phyloP scores from a whole-genome alignment of 2,888 invertebrate species.

The Colostygia pectinataria region DNA sequence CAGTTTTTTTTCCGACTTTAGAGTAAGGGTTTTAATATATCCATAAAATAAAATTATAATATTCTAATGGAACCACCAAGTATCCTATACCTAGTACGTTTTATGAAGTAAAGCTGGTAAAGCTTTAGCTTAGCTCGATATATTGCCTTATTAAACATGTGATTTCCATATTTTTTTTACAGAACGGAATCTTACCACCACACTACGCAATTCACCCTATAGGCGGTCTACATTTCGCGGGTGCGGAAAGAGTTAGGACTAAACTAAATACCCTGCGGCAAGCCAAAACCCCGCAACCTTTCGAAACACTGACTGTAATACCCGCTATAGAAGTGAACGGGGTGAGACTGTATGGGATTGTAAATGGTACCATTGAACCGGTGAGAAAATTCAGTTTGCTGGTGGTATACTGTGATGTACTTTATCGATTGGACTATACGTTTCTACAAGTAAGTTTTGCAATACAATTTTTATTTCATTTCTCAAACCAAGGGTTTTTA shows the following conservation, averaged over 20 bases:
- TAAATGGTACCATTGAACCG: slow-evolving; percentile 22
- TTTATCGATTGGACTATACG: slow-evolving; percentile 86
- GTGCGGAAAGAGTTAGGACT: slow-evolving; percentile 67
- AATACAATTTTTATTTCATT: no score
- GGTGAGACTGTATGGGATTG: slow-evolving; percentile 5
- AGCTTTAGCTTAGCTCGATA: no score
- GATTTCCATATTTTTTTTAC: no score
- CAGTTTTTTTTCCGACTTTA: no score
- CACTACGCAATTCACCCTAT: slow-evolving; percentile 67
- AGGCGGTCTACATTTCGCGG: slow-evolving; percentile 69
- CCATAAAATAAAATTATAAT: no score
- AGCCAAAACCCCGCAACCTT: slow-evolving; percentile 30
- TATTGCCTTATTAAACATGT: no score
- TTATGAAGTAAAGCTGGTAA: no score
- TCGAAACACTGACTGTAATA: slow-evolving; percentile 47
- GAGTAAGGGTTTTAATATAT: no score
- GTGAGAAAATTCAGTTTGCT: slow-evolving; percentile 52
- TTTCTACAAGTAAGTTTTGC: slow-evolving; percentile 68
- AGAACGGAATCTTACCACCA: slow-evolving; percentile 58
- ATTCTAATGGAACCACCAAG: no score
- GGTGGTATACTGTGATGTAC: slow-evolving; percentile 84
- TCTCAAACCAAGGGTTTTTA: no score
- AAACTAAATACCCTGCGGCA: slow-evolving; percentile 51
- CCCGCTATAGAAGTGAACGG: slow-evolving; percentile 38
- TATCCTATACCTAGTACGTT: no score